Evolutionary conservation across 2,113 vertebrate genomes (phyloP).

Genomic region (Hydrolagus affinis): DNA sequence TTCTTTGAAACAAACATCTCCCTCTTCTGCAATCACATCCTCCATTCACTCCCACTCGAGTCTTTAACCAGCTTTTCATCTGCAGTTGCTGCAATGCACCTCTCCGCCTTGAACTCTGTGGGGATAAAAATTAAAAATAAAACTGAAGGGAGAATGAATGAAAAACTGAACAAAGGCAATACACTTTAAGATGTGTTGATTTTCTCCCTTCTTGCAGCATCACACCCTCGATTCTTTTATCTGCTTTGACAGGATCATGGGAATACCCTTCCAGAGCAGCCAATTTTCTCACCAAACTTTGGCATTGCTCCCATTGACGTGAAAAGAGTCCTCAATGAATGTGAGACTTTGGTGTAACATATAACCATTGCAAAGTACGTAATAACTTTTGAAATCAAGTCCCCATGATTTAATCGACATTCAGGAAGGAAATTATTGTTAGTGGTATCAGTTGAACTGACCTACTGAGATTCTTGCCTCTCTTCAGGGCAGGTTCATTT

Average conservation of each 20-base stretch:
- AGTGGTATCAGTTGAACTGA: too few relatives aligned
- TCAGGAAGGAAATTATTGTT: neutral
- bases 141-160: too few relatives aligned
- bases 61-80: too few relatives aligned
- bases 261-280: neutral
- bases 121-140: too few relatives aligned
- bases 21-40: too few relatives aligned
- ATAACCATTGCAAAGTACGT: neutral
- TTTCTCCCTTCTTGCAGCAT: neutral
- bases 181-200: neutral
- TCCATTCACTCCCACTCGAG: too few relatives aligned
- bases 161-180: too few relatives aligned
- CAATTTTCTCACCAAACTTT: neutral
- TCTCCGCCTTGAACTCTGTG: too few relatives aligned
- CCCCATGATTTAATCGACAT: neutral
- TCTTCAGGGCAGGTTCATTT: too few relatives aligned
- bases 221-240: neutral
- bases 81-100: too few relatives aligned
- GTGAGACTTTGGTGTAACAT: neutral
- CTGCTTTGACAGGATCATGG: neutral
- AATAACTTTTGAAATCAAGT: neutral
- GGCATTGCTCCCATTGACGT: neutral
- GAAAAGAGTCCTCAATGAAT: neutral
- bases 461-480: too few relatives aligned
- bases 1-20: too few relatives aligned